Conservation (phyloP, 2,797 vertebrate genomes). For the Onychomys arenicola region DNA sequence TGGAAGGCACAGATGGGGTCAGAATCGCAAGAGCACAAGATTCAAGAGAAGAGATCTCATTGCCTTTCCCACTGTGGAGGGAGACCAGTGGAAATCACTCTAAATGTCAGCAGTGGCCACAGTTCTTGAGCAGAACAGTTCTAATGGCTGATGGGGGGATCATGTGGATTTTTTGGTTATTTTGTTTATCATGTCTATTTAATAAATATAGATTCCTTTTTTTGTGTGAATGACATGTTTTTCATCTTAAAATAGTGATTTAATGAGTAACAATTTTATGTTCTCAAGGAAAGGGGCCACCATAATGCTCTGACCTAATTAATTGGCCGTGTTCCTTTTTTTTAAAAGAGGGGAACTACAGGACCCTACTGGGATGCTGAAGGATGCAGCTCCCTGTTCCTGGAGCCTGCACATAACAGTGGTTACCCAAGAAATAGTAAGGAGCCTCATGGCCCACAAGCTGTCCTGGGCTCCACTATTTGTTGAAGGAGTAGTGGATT, state of each 20-base stretch:
- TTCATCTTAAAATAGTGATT: neutral
- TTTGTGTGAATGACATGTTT: neutral
- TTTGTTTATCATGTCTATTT: neutral
- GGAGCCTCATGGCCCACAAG: neutral
- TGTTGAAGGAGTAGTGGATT: too few relatives aligned
- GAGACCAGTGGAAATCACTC: too few relatives aligned
- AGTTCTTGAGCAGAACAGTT: neutral
- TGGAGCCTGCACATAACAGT: fast-evolving
- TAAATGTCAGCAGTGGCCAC: neutral
- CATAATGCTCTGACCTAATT: neutral
- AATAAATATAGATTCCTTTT: neutral
- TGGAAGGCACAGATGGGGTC: neutral
- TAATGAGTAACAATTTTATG: neutral
- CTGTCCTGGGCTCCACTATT: neutral
- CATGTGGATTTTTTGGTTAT: neutral
- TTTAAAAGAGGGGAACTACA: neutral
- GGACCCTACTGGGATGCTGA: neutral
- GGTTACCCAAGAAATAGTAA: fast-evolving
- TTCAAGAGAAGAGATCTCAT: too few relatives aligned
- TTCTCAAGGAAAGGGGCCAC: neutral
- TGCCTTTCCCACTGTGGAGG: neutral
- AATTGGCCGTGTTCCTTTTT: neutral
- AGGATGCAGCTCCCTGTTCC: neutral
- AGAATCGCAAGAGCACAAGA: neutral
- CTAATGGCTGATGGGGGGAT: neutral